Evolutionary conservation across 2,888 invertebrate genomes (phyloP), one percentile per base, ranked within the genome.

Genomic region (Drosophila anomalata): DNA sequence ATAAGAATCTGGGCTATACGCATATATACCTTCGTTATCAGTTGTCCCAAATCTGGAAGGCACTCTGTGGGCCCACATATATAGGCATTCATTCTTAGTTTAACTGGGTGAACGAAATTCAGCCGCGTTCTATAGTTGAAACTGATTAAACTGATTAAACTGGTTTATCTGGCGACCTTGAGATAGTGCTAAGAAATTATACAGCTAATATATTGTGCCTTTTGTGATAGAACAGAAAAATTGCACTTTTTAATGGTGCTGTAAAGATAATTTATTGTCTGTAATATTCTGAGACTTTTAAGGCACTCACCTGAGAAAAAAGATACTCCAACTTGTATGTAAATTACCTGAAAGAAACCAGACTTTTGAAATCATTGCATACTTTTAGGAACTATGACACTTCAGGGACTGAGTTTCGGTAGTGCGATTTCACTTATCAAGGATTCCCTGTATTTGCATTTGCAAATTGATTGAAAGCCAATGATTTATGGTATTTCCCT

Each of bases 151-250:
- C 39, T 58, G 11, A 41, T 58, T 53, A 39, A 20, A 41, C 39
- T 58, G 11, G 26, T 53, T 53, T 42, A 31, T 17, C 39, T 22
- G 3, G 12, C 58, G 58, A 58, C 58, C 58, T 58, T 58, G 41
- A 58, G 53, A 58, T 41, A 31, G 41, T 51, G 20, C 29, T 39
- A 26, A 29, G 5, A n/a, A 22, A 31, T 20, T 9, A 2, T 24
- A 20, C 11, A 4, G 31, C 29, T 29, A 29, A 42, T 42, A 31
- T 44, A 55, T 31, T 31, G 29, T 20, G 54, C 31, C 54, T 55
- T 22, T 44, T 22, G n/a, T 42, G 20, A 42, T 42, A 1, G 41
- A 20, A 20, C 9, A 42, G 5, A 41, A 17, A 42, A 42, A 42
- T n/a, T 9, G 41, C n/a, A 17, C 17, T 14, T 8, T 41, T 14